Conservation (phyloP, 2,797 vertebrate species). For the Peromyscus eremicus region DNA sequence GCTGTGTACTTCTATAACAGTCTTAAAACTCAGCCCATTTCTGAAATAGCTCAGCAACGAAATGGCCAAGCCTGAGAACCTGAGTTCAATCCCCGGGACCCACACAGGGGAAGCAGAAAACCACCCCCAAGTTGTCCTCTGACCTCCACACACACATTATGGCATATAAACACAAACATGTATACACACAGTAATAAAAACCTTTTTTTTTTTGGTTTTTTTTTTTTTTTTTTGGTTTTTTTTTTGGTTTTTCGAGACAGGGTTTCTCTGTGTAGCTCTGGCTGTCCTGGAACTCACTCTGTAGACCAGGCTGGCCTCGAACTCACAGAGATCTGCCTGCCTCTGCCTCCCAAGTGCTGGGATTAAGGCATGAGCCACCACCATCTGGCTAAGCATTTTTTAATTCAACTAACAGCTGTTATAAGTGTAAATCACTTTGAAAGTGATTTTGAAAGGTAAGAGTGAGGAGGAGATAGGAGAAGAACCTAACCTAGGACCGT, state of each 20-base stretch:
- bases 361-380: not conserved
- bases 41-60: not conserved
- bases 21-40: not conserved
- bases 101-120: not conserved
- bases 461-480: not conserved
- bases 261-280: no score
- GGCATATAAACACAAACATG: not conserved
- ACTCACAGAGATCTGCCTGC: not conserved
- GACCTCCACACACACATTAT: not conserved
- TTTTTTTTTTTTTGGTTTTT: not conserved
- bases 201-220: no score
- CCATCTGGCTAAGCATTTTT: not conserved
- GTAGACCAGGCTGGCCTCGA: not conserved
- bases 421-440: slow-evolving; percentile 5
- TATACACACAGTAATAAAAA: not conserved
- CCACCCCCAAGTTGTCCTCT: not conserved
- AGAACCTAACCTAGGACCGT: not conserved
- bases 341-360: not conserved
- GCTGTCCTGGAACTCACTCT: no score
- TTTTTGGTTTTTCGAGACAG: no score
- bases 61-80: not conserved
- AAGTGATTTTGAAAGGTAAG: not conserved
- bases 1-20: not conserved
- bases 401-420: not conserved
- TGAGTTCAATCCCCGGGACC: not conserved